Evolutionary conservation across 2,888 invertebrate genomes (phyloP).

Genomic region (Rhopalosiphum nymphaeae): DNA sequence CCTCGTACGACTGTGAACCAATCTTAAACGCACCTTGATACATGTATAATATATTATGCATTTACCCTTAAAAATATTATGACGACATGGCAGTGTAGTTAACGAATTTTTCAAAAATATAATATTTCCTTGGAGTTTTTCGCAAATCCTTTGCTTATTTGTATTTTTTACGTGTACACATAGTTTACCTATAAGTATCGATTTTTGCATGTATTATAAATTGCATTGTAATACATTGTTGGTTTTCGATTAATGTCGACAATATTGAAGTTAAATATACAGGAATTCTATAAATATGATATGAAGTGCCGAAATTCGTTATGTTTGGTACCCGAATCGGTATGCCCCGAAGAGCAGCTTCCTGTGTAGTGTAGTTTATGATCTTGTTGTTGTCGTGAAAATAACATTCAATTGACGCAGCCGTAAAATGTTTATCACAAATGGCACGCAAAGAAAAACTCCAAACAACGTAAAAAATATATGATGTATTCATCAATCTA

Average conservation of each 20-base stretch:
- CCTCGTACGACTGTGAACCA: not conserved
- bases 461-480: not conserved
- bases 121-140: not conserved
- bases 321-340: no score
- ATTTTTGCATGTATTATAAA: not conserved
- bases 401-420: no score
- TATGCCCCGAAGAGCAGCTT: no score
- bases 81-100: not conserved
- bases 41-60: not conserved
- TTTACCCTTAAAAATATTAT: not conserved
- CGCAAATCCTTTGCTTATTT: not conserved
- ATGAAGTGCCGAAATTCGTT: no score
- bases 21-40: not conserved
- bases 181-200: not conserved
- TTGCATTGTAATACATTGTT: not conserved
- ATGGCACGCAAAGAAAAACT: not conserved
- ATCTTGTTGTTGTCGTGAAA: no score
- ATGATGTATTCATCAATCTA: not conserved
- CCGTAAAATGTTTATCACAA: no score
- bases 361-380: no score
- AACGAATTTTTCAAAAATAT: not conserved
- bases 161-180: not conserved
- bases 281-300: no score
- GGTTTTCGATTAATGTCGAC: not conserved
- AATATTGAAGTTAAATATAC: not conserved